Evolutionary conservation across 2,113 vertebrate species (phyloP).

Genomic region (Onychorhynchus coronatus): DNA sequence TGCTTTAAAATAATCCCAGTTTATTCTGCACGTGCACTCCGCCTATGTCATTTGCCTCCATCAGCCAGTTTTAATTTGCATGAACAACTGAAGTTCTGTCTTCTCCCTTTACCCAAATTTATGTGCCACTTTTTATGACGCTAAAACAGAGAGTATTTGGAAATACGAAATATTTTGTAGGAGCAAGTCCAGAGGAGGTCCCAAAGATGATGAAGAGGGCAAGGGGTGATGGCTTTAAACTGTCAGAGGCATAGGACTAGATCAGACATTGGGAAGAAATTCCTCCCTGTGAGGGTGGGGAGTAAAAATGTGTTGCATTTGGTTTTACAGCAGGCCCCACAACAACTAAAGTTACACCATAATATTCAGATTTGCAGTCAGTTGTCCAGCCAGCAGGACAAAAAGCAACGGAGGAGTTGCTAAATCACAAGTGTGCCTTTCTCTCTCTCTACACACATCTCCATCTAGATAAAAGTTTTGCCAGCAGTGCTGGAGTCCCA

Average conservation of each 20-base stretch:
- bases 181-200: not conserved
- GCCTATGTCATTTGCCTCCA: not conserved
- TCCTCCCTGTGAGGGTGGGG: rapidly evolving
- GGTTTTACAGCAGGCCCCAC: not conserved
- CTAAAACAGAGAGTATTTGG: not conserved
- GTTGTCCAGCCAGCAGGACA: not conserved
- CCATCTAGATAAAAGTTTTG: not conserved
- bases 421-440: not conserved
- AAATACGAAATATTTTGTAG: not conserved
- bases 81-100: not conserved
- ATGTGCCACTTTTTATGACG: not conserved
- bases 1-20: not conserved
- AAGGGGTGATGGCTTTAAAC: not conserved
- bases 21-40: not conserved
- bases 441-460: not conserved
- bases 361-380: not conserved
- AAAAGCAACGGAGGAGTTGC: not conserved
- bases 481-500: not conserved
- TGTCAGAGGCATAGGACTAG: not conserved
- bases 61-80: not conserved
- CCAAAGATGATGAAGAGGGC: not conserved
- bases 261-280: not conserved
- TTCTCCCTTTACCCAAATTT: not conserved
- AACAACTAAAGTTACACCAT: rapidly evolving
- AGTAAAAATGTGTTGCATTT: not conserved